Conservation (phyloP, 2,888 invertebrate genomes). For the Heliconius sara region DNA sequence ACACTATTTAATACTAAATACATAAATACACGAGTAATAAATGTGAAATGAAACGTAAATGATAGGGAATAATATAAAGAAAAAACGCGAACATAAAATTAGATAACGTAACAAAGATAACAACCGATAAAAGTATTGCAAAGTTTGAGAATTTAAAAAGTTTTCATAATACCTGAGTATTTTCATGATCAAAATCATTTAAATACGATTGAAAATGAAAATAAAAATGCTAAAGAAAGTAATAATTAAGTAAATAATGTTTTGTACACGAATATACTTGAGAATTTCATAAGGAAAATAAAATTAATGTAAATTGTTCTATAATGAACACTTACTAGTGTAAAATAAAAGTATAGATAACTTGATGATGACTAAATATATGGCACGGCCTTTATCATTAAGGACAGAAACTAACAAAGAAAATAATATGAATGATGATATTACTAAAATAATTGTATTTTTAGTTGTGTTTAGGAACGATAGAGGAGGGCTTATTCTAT, state of each 20-base stretch:
- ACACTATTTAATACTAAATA: conserved; percentile 76
- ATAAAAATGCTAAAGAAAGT: not conserved
- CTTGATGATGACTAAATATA: conserved; percentile 57
- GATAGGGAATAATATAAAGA: conserved; percentile 47
- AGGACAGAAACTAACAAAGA: conserved; percentile 40
- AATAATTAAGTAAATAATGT: conserved; percentile 20
- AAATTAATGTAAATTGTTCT: conserved; percentile 38
- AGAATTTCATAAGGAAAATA: conserved; percentile 22
- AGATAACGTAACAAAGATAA: conserved; percentile 80
- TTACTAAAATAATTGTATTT: conserved; percentile 17
- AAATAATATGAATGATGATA: conserved; percentile 36
- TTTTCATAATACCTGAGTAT: conserved; percentile 6
- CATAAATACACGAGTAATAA: conserved; percentile 73
- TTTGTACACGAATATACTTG: conserved; percentile 32
- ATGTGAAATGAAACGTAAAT: conserved; percentile 65
- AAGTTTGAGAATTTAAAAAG: conserved; percentile 23
- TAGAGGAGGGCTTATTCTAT: conserved; percentile 71
- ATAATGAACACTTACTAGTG: conserved; percentile 40
- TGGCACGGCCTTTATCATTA: conserved; percentile 60
- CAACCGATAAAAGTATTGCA: conserved; percentile 67
- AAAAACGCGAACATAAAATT: conserved; percentile 75
- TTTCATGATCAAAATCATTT: not conserved
- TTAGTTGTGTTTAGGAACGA: conserved; percentile 69
- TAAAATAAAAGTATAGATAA: conserved; percentile 48
- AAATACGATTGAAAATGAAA: conserved; percentile 1